phyloP scores from a whole-genome alignment of 2,113 vertebrate genomes.

The Ursus arctos region DNA sequence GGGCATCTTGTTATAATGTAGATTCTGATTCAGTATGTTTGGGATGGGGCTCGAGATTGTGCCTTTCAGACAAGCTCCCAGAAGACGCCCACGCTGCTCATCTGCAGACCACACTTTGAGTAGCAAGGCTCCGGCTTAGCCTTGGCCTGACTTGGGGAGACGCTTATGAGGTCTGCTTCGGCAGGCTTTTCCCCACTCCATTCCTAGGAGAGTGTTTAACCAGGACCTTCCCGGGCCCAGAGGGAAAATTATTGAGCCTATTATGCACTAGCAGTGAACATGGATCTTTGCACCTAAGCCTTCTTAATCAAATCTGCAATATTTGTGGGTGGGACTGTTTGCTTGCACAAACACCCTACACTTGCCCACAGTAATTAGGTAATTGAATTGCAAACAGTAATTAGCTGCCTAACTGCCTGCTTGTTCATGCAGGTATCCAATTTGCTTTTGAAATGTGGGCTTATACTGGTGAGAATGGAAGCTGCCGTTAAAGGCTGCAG shows the following conservation, averaged over 20 bases:
- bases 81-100: neutral
- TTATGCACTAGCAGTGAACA: slow-evolving; percentile 59
- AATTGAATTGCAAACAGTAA: slow-evolving; percentile 86
- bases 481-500: slow-evolving; percentile 58
- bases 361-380: slow-evolving; percentile 85
- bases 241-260: slow-evolving; percentile 59
- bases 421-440: slow-evolving; percentile 85
- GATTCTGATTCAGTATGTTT: neutral
- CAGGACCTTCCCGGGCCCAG: slow-evolving; percentile 31
- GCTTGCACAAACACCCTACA: slow-evolving; percentile 78
- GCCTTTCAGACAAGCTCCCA: neutral
- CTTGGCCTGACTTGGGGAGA: neutral
- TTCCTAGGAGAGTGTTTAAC: slow-evolving; percentile 58
- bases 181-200: neutral
- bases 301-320: slow-evolving; percentile 84
- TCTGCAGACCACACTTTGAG: neutral
- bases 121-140: neutral
- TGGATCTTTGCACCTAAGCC: slow-evolving; percentile 75
- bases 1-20: neutral
- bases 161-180: neutral
- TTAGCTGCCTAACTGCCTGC: slow-evolving; percentile 86
- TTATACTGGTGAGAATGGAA: slow-evolving; percentile 78
- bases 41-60: neutral
- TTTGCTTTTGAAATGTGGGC: slow-evolving; percentile 83
- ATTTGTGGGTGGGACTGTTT: slow-evolving; percentile 83